Percentiles rank a stretch among this genome's conserved stretches.
These are phyloP conservation scores for Leptinotarsa lineolata DNA, from an alignment of 1,140 invertebrate species.

Conservation along the genomic window DNA sequence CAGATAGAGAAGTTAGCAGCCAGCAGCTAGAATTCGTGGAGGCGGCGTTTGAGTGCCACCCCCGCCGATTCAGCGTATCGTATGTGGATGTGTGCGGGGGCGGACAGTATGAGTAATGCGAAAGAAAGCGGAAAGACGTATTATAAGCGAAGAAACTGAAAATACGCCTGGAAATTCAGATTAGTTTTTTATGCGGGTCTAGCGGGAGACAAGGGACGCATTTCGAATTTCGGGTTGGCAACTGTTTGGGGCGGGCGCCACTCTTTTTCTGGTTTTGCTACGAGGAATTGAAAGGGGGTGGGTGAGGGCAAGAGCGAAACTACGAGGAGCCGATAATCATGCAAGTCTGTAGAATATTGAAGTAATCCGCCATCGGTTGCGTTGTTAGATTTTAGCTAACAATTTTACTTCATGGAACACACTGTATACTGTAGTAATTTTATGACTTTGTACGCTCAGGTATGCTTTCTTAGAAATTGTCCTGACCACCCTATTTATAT, in stretches of 20 bases:
- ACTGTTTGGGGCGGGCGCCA: constrained; percentile 6
- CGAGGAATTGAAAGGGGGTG: neutral
- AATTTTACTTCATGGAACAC: too few species aligned
- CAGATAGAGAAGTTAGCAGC: constrained; percentile 35
- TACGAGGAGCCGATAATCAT: too few species aligned
- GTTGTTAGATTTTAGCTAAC: too few species aligned
- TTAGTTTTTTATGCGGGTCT: constrained; percentile 20
- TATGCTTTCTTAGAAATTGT: too few species aligned
- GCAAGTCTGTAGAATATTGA: too few species aligned
- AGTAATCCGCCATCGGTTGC: too few species aligned
- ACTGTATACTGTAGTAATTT: too few species aligned
- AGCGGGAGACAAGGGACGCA: neutral
- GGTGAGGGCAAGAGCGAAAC: too few species aligned
- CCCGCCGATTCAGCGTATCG: constrained; percentile 41
- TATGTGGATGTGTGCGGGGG: constrained; percentile 49
- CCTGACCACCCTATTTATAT: too few species aligned
- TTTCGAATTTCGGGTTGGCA: constrained; percentile 11
- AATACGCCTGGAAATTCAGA: constrained; percentile 19
- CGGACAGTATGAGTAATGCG: constrained; percentile 47
- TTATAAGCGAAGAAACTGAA: constrained; percentile 22
- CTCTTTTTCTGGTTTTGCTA: neutral
- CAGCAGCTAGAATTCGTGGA: constrained; percentile 22
- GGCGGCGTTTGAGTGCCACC: constrained; percentile 42
- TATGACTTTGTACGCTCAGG: too few species aligned
- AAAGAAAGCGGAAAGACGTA: constrained; percentile 21